These are phyloP conservation scores for Heliocidaris erythrogramma DNA, from an alignment of 35 echinoderm and acorn worm genomes.

Conservation along the genomic window DNA sequence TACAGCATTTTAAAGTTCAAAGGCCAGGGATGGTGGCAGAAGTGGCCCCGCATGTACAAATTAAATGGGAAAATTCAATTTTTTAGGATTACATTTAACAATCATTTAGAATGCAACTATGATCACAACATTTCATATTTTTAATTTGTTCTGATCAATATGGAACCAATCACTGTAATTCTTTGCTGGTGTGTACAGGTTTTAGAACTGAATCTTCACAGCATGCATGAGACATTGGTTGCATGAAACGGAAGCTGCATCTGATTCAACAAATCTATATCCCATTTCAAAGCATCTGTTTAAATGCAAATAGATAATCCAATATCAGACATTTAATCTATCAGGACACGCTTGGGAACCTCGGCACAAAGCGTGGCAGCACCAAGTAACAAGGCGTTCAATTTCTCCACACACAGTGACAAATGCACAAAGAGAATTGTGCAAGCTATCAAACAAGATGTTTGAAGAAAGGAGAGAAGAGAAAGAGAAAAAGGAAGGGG, in stretches of 20 bases:
- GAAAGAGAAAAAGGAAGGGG: too few relatives aligned
- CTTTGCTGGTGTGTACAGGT: too few relatives aligned
- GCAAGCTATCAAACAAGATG: too few relatives aligned
- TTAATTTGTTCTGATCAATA: background rate
- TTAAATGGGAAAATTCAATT: too few relatives aligned
- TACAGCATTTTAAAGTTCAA: too few relatives aligned
- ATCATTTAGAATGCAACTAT: background rate
- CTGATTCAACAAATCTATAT: slow-evolving; percentile 26
- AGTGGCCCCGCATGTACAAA: too few relatives aligned
- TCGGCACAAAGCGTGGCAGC: background rate
- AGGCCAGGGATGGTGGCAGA: too few relatives aligned
- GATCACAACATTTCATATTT: background rate
- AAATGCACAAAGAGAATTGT: background rate
- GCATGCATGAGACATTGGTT: background rate
- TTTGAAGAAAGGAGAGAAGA: too few relatives aligned
- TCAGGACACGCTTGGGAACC: background rate
- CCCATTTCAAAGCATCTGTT: background rate
- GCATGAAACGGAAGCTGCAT: background rate
- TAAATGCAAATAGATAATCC: slow-evolving; percentile 5
- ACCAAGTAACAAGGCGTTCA: background rate
- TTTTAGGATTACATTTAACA: background rate
- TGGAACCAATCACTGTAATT: background rate
- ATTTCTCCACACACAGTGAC: background rate
- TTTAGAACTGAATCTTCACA: background rate
- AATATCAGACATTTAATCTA: background rate